Conservation (phyloP, 2,888 invertebrate genomes). For the Actias luna region DNA sequence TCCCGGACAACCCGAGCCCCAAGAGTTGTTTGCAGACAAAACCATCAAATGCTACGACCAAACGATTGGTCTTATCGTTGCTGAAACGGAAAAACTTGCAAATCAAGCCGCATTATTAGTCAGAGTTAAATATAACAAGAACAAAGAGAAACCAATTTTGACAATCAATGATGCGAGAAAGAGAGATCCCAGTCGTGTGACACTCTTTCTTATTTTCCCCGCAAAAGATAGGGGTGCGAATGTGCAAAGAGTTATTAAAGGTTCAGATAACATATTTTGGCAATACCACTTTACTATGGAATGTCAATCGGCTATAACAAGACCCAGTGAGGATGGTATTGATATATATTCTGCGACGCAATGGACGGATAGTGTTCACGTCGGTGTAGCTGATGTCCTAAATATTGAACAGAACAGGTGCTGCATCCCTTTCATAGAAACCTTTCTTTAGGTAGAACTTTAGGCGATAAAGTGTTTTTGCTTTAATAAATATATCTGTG, state of each 20-base stretch:
- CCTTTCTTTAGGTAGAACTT: not conserved
- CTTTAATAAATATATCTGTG: too few relatives aligned
- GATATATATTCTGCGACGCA: conserved; percentile 83
- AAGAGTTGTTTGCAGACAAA: conserved; percentile 77
- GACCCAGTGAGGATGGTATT: conserved; percentile 85
- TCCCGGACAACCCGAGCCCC: conserved; percentile 38
- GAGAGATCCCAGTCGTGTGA: conserved; percentile 49
- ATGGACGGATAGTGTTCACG: conserved; percentile 79
- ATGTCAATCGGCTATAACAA: conserved; percentile 79
- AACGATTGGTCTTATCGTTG: conserved; percentile 86
- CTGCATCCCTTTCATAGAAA: conserved; percentile 15
- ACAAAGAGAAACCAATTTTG: conserved; percentile 53
- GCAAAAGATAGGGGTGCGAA: conserved; percentile 58
- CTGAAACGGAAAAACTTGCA: conserved; percentile 80
- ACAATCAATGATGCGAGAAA: conserved; percentile 51
- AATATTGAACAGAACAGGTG: conserved; percentile 82
- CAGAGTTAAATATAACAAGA: conserved; percentile 76
- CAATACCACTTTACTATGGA: conserved; percentile 90
- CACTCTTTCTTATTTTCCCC: conserved; percentile 42
- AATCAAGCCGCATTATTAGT: conserved; percentile 82
- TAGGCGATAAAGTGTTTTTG: too few relatives aligned
- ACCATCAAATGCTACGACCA: conserved; percentile 84
- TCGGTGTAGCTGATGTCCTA: conserved; percentile 73
- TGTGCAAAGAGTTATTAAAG: conserved; percentile 78
- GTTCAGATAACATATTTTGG: conserved; percentile 73